These are phyloP conservation scores for Lydus trimaculatus DNA, from an alignment of 2,888 invertebrate species.

Conservation along the genomic window DNA sequence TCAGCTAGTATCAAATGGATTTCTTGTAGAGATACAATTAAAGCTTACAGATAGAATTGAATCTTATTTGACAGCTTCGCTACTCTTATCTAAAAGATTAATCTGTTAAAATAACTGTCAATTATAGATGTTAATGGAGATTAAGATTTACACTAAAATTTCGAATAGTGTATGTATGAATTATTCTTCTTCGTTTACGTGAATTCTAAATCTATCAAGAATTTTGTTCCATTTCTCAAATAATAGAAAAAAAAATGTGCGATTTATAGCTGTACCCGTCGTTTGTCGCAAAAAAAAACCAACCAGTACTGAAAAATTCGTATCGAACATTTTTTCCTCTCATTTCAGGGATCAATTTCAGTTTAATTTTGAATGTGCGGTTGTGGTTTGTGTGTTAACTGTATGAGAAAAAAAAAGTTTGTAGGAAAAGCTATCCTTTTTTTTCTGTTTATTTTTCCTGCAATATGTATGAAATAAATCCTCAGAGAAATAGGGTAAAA, in stretches of 20 bases:
- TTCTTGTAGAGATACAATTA: no score
- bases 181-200: no score
- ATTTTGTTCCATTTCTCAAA: no score
- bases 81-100: no score
- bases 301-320: neutral
- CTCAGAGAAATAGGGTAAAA: neutral
- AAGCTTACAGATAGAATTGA: no score
- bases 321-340: neutral
- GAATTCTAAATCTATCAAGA: no score
- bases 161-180: no score
- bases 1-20: no score
- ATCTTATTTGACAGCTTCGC: no score
- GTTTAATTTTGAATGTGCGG: conserved; percentile 2
- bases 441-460: neutral
- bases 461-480: neutral
- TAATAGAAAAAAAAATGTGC: neutral
- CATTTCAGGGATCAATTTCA: neutral
- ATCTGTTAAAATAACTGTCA: no score
- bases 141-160: no score
- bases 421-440: neutral
- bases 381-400: neutral
- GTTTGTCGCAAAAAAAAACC: neutral
- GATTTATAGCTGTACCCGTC: neutral
- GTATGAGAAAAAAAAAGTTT: neutral
- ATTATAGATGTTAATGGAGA: no score